These are phyloP conservation scores for Drosophila greeni DNA, from an alignment of 2,888 invertebrate species.

Conservation along the genomic window DNA sequence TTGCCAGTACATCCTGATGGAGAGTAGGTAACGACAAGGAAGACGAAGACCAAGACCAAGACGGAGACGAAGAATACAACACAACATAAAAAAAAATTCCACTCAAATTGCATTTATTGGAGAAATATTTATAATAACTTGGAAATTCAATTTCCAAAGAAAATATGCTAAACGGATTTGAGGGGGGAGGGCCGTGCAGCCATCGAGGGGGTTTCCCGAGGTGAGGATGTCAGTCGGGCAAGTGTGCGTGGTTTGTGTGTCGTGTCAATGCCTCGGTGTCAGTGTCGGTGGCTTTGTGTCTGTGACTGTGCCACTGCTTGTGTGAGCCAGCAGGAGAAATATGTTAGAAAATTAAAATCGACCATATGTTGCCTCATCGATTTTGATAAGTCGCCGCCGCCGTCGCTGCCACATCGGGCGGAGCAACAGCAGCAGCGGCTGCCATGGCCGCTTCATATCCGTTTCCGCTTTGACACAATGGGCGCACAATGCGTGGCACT, in stretches of 20 bases:
- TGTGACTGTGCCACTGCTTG: conserved; percentile 28
- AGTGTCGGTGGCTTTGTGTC: conserved; percentile 37
- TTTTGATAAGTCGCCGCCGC: conserved; percentile 66
- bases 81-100: conserved; percentile 52
- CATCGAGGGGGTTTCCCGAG: conserved; percentile 10
- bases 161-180: conserved; percentile 71
- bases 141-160: conserved; percentile 72
- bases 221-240: conserved; percentile 17
- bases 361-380: conserved; percentile 74
- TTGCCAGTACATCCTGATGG: conserved; percentile 28
- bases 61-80: conserved; percentile 5
- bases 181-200: conserved; percentile 16
- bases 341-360: conserved; percentile 69
- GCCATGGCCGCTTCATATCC: conserved; percentile 67
- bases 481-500: conserved; percentile 46
- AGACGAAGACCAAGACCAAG: not conserved
- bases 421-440: conserved; percentile 23
- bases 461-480: conserved; percentile 69
- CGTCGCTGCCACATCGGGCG: conserved; percentile 20
- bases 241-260: conserved; percentile 16
- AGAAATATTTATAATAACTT: conserved; percentile 71
- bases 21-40: conserved; percentile 10
- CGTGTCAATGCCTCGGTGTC: conserved; percentile 44
- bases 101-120: conserved; percentile 66
- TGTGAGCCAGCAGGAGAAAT: conserved; percentile 31